A percentile compares a stretch with the other conserved stretches of the same genome.
Conservation (phyloP, 2,888 invertebrate species). For the Athalia cordata region DNA sequence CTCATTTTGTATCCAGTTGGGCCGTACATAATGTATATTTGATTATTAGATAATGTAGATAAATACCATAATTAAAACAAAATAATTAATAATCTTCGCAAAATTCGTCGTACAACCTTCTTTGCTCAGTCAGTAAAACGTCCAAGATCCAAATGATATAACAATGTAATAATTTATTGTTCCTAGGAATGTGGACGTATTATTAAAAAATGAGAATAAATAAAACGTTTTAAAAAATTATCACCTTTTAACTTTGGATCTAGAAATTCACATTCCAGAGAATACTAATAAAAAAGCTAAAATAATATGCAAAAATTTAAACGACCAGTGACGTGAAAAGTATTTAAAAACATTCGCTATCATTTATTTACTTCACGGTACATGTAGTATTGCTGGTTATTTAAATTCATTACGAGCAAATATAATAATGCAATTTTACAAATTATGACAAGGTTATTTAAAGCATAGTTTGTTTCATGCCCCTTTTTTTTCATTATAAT, state of each 20-base stretch:
- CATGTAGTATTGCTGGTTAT: not conserved
- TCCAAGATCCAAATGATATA: conserved; percentile 22
- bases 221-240: conserved; percentile 35
- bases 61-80: conserved; percentile 24
- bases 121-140: conserved; percentile 30
- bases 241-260: conserved; percentile 2
- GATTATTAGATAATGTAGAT: conserved; percentile 42
- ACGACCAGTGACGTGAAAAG: too few species aligned
- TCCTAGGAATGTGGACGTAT: conserved; percentile 38
- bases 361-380: too few species aligned
- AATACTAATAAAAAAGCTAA: too few species aligned
- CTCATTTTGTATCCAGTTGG: not conserved
- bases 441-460: not conserved
- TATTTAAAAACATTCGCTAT: too few species aligned
- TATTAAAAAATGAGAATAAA: conserved; percentile 25
- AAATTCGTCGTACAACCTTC: conserved; percentile 16
- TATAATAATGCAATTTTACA: not conserved
- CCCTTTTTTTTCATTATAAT: conserved; percentile 3
- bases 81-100: conserved; percentile 2
- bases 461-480: not conserved
- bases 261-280: not conserved
- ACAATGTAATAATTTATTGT: conserved; percentile 38
- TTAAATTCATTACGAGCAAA: not conserved
- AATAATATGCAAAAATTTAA: too few species aligned
- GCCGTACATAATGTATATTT: conserved; percentile 26